Base-by-base conservation (phyloP, 2,797 vertebrate genomes). In the Cichlasoma orientale region DNA sequence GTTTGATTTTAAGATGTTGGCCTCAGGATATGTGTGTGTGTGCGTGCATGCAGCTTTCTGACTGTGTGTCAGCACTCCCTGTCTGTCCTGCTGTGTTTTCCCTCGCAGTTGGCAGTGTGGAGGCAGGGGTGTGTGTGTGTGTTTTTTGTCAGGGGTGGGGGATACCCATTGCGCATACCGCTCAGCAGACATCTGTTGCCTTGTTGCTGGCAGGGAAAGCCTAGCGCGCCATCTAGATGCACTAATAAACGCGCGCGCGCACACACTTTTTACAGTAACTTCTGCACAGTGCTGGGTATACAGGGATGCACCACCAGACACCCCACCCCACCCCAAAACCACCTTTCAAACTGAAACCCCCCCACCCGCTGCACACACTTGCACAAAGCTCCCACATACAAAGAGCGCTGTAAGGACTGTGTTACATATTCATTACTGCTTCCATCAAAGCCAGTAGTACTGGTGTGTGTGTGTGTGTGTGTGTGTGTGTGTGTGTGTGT, bases 111-210 rank as follows among this genome's bases (percentile, higher is more conserved):
- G 50, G 8, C 19, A n/a, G 3, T 47, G 52, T 31, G 55, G 23
- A 52, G 57, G 13, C 19, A 16, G 18, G 19, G 29, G 56, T 33
- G 59, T 36, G 58, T 31, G 25, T 31, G 56, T 56, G 58, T 74
- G 18, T 70, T 66, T 82, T 66, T 73, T n/a, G 29, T 44, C 11
- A 21, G 12, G 59, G 4, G 9, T 7, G 5, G 59, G 55, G 87
- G 69, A 88, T 88, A 90, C 84, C 78, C 72, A 84, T 93, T 90
- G 88, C 50, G 47, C 76, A 73, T 38, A 79, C 56, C 11, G 47
- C 78, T 86, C 87, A 91, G 92, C 71, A 89, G 91, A 93, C 92
- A 93, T 95, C 94, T 95, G 94, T 94, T 93, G 86, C 87, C 90
- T 80, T 85, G 84, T 88, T 90, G 83, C 86, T 69, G 86, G 74